Conservation (phyloP, 2,113 vertebrate species). For the Callaeas wilsoni region DNA sequence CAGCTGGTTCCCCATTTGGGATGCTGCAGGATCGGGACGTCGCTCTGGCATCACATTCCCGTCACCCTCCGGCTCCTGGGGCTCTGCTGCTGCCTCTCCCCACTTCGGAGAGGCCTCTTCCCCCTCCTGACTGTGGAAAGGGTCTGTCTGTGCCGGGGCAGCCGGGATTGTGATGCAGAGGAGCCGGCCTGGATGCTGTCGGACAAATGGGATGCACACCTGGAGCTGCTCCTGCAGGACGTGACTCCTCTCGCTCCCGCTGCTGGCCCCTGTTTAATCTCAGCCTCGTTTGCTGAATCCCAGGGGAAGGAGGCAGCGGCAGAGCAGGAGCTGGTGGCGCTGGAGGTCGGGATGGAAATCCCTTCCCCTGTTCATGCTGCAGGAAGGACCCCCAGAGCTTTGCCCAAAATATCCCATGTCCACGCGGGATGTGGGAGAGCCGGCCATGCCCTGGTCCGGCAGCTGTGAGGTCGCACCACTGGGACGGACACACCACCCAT, state of each 20-base stretch:
- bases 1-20: rapidly evolving
- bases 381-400: neutral
- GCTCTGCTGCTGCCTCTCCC: neutral
- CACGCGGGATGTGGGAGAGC: neutral
- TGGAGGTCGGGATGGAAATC: neutral
- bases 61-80: rapidly evolving
- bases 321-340: neutral
- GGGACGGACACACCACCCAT: rapidly evolving
- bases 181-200: neutral
- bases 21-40: neutral
- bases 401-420: rapidly evolving
- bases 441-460: rapidly evolving
- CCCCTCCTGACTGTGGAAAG: rapidly evolving
- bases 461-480: rapidly evolving
- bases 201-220: neutral
- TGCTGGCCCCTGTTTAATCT: neutral
- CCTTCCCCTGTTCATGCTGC: neutral
- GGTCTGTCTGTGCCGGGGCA: rapidly evolving
- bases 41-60: rapidly evolving
- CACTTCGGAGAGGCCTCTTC: neutral
- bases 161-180: rapidly evolving
- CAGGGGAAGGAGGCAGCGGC: neutral
- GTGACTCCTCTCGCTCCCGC: neutral
- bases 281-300: neutral
- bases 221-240: neutral